phyloP scores from a whole-genome alignment of 1,140 invertebrate species.

The Reticulitermes speratus region DNA sequence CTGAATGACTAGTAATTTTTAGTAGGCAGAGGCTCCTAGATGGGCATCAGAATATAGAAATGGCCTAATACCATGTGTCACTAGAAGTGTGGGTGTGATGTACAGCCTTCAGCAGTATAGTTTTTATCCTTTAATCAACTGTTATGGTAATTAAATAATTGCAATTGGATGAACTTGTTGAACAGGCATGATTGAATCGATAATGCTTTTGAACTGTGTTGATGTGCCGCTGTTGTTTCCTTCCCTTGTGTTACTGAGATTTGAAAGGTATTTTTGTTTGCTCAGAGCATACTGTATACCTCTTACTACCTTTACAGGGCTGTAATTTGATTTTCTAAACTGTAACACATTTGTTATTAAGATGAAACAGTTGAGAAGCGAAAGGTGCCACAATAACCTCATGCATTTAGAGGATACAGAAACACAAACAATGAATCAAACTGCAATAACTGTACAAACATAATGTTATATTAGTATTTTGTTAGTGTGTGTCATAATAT shows the following conservation, averaged over 20 bases:
- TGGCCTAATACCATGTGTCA: too few species aligned
- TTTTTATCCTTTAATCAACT: not conserved
- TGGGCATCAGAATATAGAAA: too few species aligned
- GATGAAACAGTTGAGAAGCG: not conserved
- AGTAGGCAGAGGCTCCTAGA: too few species aligned
- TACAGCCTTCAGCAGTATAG: not conserved
- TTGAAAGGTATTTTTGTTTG: not conserved
- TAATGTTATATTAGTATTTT: not conserved
- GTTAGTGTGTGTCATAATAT: slow-evolving; percentile 1
- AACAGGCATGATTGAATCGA: not conserved
- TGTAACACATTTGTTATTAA: not conserved
- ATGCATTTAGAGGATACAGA: not conserved
- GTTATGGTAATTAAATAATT: not conserved
- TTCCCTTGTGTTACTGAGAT: not conserved
- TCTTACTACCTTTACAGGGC: not conserved
- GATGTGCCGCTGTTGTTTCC: not conserved
- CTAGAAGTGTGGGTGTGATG: not conserved
- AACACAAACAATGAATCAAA: not conserved
- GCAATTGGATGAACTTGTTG: not conserved
- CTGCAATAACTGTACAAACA: not conserved
- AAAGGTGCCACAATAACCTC: not conserved
- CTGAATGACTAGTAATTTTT: too few species aligned
- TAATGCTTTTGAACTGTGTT: not conserved
- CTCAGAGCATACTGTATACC: not conserved
- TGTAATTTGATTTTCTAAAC: not conserved